phyloP scores from a whole-genome alignment of 2,888 invertebrate genomes.

The Blera fallax region DNA sequence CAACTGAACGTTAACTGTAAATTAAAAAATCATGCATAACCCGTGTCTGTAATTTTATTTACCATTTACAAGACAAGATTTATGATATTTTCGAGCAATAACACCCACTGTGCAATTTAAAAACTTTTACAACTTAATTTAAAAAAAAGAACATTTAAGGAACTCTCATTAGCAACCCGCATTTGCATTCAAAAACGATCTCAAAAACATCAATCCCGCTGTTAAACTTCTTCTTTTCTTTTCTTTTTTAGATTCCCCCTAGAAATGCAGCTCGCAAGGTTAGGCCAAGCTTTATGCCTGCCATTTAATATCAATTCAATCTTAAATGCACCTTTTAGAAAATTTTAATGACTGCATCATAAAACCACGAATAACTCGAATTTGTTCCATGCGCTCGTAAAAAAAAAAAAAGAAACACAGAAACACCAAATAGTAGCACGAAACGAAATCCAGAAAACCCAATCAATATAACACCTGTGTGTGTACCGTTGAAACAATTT shows the following conservation, averaged over 20 bases:
- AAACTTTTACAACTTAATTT: background rate
- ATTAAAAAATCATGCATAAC: background rate
- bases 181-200: background rate
- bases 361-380: constrained; percentile 37
- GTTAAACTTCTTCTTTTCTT: no score
- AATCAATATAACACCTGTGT: constrained; percentile 46
- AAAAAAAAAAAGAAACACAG: background rate
- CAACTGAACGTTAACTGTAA: no score
- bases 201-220: background rate
- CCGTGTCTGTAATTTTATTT: no score
- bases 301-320: background rate
- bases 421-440: background rate
- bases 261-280: background rate
- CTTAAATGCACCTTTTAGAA: constrained; percentile 52
- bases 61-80: background rate
- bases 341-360: constrained; percentile 40
- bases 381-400: constrained; percentile 57
- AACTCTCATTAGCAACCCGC: background rate
- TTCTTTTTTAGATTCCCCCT: background rate
- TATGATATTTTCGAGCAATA: background rate
- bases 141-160: background rate
- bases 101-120: background rate
- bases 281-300: background rate
- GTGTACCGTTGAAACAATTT: constrained; percentile 26
- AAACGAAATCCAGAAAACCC: constrained; percentile 1